Conservation (phyloP, 2,797 vertebrate genomes). For the Malurus splendens region DNA sequence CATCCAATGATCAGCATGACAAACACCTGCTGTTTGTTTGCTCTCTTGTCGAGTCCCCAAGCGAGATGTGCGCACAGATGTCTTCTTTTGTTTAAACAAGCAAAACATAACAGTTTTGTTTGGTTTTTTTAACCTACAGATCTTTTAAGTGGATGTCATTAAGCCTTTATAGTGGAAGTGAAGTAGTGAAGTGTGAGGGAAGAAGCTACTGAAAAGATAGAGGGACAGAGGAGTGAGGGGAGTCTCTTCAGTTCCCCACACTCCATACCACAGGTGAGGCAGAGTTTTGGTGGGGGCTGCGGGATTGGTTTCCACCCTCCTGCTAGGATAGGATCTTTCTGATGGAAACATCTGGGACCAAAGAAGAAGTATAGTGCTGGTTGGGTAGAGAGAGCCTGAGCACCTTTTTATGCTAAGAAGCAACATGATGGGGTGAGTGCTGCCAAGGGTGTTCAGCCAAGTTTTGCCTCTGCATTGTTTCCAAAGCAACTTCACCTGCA, state of each 20-base stretch:
- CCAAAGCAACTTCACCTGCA: not conserved
- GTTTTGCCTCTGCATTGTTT: not conserved
- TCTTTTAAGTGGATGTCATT: not conserved
- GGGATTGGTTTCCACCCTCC: not conserved
- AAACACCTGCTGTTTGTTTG: not conserved
- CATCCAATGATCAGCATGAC: not conserved
- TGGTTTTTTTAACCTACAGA: not conserved
- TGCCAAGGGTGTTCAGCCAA: not conserved
- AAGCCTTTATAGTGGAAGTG: not conserved
- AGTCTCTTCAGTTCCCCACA: not conserved
- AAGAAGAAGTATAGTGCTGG: not conserved
- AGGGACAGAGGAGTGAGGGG: not conserved
- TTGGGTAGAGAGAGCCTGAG: not conserved
- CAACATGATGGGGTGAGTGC: not conserved
- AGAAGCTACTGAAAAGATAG: not conserved
- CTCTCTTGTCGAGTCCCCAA: not conserved
- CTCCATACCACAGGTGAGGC: not conserved
- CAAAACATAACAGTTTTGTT: not conserved
- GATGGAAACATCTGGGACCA: not conserved
- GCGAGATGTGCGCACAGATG: not conserved
- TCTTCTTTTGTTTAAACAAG: not conserved
- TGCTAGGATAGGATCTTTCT: not conserved
- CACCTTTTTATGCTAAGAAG: not conserved
- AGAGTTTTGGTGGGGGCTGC: accelerated
- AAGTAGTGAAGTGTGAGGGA: not conserved